Base-by-base conservation (phyloP, 2,113 vertebrate species). In the Xerus inauris region DNA sequence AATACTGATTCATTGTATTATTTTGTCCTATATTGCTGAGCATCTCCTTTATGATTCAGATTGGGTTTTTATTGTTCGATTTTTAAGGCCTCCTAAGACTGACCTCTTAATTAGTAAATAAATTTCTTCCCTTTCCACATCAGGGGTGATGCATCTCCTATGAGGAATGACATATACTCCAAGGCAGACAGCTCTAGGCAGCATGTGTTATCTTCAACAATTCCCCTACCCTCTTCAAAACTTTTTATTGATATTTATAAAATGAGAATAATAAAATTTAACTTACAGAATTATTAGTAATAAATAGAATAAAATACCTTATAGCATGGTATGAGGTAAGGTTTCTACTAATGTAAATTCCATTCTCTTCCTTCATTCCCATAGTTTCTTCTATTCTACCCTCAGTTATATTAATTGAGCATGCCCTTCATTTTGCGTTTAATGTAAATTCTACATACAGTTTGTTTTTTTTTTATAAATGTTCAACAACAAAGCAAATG, bases 261-360 rank as follows among this genome's bases (percentile, higher is more conserved):
- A 72, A 75, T 89, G 3, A 86, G 40, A 82, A 79, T 69, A 62
- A 85, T 90, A 75, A 40, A 94, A 47, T 59, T 42, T 65, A 94
- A 35, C 14, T n/a, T 62, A 73, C 4, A 83, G 14, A 86, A 47
- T 12, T 77, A 72, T 54, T 73, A 81, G 26, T 77, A 67, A 87
- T 57, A 57, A 51, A 49, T 49, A 75, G 6, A 81, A 11, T 47
- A 71, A 79, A 71, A 65, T 8, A 67, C 57, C 17, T 40, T n/a
- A 13, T 5, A 40, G 13, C 32, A 0, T 67, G 71, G 26, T 6
- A 28, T 54, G 11, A 26, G n/a, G 5, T 47, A 82, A 71, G 10
- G 6, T 79, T 54, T 82, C 73, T 28, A n/a, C 51, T 38, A 81
- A 8, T n/a, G 17, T 54, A n/a, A 30, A 0, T 51, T 94, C 22